Percentiles rank a stretch among this genome's conserved stretches.
phyloP scores from a whole-genome alignment of 2,888 invertebrate species.

The Lithophane leautieri region DNA sequence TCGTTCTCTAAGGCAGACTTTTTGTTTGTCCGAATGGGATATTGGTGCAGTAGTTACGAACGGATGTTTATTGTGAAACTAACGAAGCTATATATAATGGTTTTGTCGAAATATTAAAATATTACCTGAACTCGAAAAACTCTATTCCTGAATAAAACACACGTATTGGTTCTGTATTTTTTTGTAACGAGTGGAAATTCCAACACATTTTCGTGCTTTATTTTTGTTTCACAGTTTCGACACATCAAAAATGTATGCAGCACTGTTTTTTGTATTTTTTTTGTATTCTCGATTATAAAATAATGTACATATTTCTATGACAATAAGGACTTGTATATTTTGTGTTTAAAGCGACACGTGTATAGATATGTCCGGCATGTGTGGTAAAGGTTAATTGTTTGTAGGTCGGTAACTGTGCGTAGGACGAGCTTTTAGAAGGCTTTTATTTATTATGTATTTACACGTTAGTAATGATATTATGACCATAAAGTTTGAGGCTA shows the following conservation, averaged over 20 bases:
- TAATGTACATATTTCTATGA: background rate
- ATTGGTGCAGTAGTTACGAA: background rate
- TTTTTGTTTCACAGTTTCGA: background rate
- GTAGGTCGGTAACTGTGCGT: conserved; percentile 34
- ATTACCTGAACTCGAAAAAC: background rate
- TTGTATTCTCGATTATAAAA: background rate
- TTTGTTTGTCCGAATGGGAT: background rate
- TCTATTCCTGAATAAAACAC: background rate
- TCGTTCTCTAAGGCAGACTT: background rate
- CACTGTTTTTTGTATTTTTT: background rate
- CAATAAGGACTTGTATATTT: background rate
- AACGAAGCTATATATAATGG: conserved; percentile 11
- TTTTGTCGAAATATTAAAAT: background rate
- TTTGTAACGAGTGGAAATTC: background rate
- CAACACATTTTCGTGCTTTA: background rate
- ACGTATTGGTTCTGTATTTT: background rate
- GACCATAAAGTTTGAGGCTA: conserved; percentile 5
- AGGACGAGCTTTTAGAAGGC: conserved; percentile 45
- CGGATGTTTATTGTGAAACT: conserved; percentile 8
- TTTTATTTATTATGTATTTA: conserved; percentile 30
- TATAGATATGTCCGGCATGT: conserved; percentile 29
- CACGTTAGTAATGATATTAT: conserved; percentile 14
- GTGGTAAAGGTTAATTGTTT: conserved; percentile 49
- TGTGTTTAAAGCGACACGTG: conserved; percentile 19
- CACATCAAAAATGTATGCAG: background rate